phyloP scores from a whole-genome alignment of 1,140 invertebrate species.

The Yoshiicerus persimilis region DNA sequence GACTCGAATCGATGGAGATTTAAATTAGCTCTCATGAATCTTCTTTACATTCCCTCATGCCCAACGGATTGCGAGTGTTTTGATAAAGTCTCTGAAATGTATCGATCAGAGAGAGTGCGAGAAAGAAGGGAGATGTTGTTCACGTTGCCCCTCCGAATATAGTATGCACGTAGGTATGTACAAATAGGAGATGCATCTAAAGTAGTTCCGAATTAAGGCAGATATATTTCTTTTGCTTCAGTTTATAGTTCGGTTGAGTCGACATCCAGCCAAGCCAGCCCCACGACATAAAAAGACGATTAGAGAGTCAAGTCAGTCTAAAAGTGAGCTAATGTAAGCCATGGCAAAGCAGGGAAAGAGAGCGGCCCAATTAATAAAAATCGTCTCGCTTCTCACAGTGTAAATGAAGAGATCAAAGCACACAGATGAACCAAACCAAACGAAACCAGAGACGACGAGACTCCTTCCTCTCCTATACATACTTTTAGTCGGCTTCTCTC shows the following conservation, averaged over 20 bases:
- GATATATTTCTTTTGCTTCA: neutral
- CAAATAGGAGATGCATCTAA: neutral
- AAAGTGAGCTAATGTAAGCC: neutral
- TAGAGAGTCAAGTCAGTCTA: slow-evolving; percentile 31
- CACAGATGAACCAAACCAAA: slow-evolving; percentile 30
- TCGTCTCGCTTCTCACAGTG: slow-evolving; percentile 37
- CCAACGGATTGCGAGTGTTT: slow-evolving; percentile 35
- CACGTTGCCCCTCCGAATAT: neutral
- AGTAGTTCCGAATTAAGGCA: neutral
- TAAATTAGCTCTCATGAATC: slow-evolving; percentile 47
- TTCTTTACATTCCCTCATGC: slow-evolving; percentile 43
- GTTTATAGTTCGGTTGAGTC: neutral
- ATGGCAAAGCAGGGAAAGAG: slow-evolving; percentile 24
- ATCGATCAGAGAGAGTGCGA: slow-evolving; percentile 34
- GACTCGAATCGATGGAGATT: slow-evolving; percentile 44
- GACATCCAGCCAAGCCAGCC: neutral
- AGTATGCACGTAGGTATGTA: neutral
- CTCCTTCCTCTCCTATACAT: slow-evolving; percentile 27
- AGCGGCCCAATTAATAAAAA: slow-evolving; percentile 46
- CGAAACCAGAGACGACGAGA: neutral
- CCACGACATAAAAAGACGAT: slow-evolving; percentile 45
- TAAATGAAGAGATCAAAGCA: slow-evolving; percentile 43
- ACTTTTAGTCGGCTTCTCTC: neutral
- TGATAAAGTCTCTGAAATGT: slow-evolving; percentile 43
- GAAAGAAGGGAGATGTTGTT: neutral